Evolutionary conservation across 2,888 invertebrate genomes (phyloP).

Genomic region (Apomyelois bistriatella): DNA sequence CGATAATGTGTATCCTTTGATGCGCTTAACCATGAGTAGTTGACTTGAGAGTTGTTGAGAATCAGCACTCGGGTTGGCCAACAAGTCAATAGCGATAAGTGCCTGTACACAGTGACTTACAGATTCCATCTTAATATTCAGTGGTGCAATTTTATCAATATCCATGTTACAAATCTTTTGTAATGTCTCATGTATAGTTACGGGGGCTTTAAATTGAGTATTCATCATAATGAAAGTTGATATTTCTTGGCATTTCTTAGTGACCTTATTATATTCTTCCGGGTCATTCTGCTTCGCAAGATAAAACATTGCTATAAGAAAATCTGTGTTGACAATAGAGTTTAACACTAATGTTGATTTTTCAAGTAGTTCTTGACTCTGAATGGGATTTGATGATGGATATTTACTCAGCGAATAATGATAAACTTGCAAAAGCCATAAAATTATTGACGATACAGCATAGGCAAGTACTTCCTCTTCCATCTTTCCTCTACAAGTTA

Average conservation of each 20-base stretch:
- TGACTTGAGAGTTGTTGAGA: conserved; percentile 90
- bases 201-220: conserved; percentile 75
- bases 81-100: conserved; percentile 90
- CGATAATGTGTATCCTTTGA: conserved; percentile 90
- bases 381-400: conserved; percentile 67
- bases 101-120: conserved; percentile 89
- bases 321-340: conserved; percentile 85
- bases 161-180: conserved; percentile 82
- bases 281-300: conserved; percentile 90
- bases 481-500: conserved; percentile 88
- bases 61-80: conserved; percentile 91
- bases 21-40: conserved; percentile 89
- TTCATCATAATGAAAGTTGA: conserved; percentile 80
- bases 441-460: conserved; percentile 88
- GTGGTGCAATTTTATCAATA: conserved; percentile 80
- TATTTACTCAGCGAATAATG: conserved; percentile 71
- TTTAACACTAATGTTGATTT: conserved; percentile 85
- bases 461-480: conserved; percentile 93
- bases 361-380: conserved; percentile 82
- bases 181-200: conserved; percentile 80
- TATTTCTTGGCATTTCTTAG: conserved; percentile 89
- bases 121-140: conserved; percentile 80
- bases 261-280: conserved; percentile 82
- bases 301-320: conserved; percentile 89
- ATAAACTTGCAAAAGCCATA: conserved; percentile 90